Percentiles rank a stretch among this genome's conserved stretches.
phyloP scores from a whole-genome alignment of 2,113 vertebrate species.

The Mirounga angustirostris region DNA sequence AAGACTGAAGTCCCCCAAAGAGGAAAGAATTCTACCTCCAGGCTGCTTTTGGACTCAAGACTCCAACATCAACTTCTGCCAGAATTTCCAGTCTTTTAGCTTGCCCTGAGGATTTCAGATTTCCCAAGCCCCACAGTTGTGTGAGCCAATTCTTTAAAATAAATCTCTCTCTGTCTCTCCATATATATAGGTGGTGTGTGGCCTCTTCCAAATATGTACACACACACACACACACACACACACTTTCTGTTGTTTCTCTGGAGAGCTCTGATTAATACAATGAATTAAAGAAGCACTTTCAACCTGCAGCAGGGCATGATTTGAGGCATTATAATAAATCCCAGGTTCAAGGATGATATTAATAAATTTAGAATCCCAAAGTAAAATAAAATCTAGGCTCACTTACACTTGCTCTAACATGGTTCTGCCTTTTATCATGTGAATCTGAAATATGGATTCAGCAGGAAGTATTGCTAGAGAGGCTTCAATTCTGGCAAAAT shows the following conservation, averaged over 20 bases:
- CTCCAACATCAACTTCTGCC: neutral
- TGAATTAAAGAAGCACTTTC: conserved; percentile 34
- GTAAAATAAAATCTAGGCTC: conserved; percentile 72
- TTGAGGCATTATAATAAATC: conserved; percentile 67
- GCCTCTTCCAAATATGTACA: neutral
- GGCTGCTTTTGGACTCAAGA: neutral
- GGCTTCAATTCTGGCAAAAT: conserved; percentile 38
- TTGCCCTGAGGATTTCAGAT: neutral
- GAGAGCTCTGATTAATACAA: neutral
- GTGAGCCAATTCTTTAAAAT: neutral
- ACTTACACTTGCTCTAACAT: conserved; percentile 63
- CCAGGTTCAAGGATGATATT: conserved; percentile 37
- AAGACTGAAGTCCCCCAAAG: neutral
- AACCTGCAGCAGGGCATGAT: neutral
- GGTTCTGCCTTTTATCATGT: conserved; percentile 69
- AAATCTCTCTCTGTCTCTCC: neutral
- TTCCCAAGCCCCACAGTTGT: neutral
- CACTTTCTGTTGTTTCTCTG: neutral
- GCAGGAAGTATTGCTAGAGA: neutral
- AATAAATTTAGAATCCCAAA: conserved; percentile 67
- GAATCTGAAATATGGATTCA: conserved; percentile 49
- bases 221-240: neutral
- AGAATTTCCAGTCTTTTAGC: neutral
- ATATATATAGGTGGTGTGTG: neutral
- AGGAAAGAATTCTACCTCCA: conserved; percentile 9